Evolutionary conservation across 2,113 vertebrate species (phyloP).

Genomic region (Pipa parva): DNA sequence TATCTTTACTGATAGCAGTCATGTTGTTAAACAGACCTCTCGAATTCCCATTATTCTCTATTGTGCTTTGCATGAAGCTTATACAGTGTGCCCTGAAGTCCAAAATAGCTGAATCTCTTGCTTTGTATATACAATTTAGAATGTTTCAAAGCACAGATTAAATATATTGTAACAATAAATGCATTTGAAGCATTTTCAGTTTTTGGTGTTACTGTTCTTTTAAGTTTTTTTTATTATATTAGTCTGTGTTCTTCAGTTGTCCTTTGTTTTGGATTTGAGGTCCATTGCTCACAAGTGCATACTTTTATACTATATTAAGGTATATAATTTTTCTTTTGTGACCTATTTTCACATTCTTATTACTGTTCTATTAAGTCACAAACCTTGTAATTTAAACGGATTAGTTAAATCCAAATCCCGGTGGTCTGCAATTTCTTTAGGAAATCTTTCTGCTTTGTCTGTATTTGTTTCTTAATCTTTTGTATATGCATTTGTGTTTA

Average conservation of each 20-base stretch:
- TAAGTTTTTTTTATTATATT: no score
- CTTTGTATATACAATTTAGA: no score
- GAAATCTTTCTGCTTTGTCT: slow-evolving; percentile 54
- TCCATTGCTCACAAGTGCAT: background rate
- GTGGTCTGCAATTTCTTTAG: slow-evolving; percentile 65
- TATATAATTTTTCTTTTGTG: slow-evolving; percentile 45
- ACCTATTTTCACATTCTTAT: slow-evolving; percentile 64
- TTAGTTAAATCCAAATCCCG: slow-evolving; percentile 72
- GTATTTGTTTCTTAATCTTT: slow-evolving; percentile 56
- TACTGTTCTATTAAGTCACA: slow-evolving; percentile 65
- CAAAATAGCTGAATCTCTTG: no score
- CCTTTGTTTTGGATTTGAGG: background rate
- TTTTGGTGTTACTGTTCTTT: no score
- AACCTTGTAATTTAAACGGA: slow-evolving; percentile 69
- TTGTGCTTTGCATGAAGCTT: no score
- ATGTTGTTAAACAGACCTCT: no score
- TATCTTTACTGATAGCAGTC: no score
- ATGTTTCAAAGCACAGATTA: no score
- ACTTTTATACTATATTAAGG: slow-evolving; percentile 9
- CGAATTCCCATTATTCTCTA: no score
- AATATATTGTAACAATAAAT: no score
- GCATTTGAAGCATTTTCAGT: no score
- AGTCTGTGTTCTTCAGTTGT: background rate
- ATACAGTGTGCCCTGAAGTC: no score
- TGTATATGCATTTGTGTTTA: slow-evolving; percentile 33